Percentiles rank a stretch among this genome's conserved stretches.
Conservation (phyloP, 2,113 vertebrate genomes). For the Pelecanus crispus region DNA sequence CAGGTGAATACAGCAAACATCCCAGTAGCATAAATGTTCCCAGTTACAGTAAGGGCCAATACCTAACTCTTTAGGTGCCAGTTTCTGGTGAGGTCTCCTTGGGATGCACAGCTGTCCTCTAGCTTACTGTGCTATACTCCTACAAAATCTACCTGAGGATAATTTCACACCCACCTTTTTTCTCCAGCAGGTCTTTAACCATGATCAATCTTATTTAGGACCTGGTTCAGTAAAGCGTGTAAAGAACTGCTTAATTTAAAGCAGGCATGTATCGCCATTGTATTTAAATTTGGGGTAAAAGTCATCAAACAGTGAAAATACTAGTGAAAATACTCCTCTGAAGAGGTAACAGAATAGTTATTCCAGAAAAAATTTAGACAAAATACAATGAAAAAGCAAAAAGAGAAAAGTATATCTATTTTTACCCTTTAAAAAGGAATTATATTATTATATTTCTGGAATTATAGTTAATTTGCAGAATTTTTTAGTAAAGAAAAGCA, state of each 20-base stretch:
- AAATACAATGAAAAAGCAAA: not conserved
- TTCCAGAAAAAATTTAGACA: not conserved
- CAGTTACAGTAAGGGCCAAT: not conserved
- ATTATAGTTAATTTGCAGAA: not conserved
- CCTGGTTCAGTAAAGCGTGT: not conserved
- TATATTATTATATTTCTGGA: not conserved
- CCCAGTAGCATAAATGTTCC: not conserved
- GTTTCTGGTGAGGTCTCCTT: not conserved
- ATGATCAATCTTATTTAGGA: not conserved
- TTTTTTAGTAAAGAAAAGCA: not conserved
- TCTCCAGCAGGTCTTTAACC: not conserved
- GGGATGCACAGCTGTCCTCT: not conserved
- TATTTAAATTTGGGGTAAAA: not conserved
- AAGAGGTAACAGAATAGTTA: not conserved
- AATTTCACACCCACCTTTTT: not conserved
- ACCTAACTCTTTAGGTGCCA: not conserved
- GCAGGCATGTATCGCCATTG: rapidly evolving
- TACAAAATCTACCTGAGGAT: not conserved
- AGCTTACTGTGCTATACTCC: not conserved
- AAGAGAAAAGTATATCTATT: not conserved
- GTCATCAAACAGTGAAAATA: not conserved
- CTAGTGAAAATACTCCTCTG: not conserved
- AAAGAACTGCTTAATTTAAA: not conserved
- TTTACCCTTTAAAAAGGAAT: not conserved
- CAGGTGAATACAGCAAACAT: not conserved